Evolutionary conservation across 2,113 vertebrate genomes (phyloP).

Genomic region (Pygoscelis adeliae): DNA sequence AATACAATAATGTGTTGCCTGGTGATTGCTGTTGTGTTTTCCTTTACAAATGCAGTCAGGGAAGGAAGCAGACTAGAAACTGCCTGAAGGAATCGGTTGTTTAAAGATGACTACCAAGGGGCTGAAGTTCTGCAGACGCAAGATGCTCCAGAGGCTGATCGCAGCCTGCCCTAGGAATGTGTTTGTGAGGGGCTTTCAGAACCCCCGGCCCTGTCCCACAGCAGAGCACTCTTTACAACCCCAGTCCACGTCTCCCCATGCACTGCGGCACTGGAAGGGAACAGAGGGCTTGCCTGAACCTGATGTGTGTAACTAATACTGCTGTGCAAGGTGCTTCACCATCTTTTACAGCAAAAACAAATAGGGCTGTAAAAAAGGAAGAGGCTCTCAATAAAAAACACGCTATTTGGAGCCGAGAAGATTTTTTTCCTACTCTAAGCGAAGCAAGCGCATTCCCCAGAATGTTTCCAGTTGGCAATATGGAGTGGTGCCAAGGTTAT

Average conservation of each 20-base stretch:
- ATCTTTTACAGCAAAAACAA: conserved; percentile 2
- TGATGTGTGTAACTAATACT: fast-evolving
- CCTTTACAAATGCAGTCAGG: neutral
- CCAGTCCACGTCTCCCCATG: fast-evolving
- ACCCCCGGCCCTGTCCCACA: fast-evolving
- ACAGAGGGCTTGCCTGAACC: neutral
- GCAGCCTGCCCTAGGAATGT: neutral
- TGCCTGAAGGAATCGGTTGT: neutral
- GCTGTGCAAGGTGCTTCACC: neutral
- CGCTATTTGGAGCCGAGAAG: neutral
- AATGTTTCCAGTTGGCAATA: neutral
- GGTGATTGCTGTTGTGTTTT: conserved; percentile 47
- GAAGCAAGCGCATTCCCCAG: neutral
- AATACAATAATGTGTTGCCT: conserved; percentile 16
- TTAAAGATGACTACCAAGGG: neutral
- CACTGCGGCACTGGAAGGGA: neutral
- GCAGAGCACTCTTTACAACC: neutral
- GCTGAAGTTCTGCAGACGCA: neutral
- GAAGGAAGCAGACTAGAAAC: neutral
- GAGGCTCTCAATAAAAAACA: neutral
- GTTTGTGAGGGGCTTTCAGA: neutral
- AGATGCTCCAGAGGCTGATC: neutral
- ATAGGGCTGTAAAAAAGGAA: conserved; percentile 9
- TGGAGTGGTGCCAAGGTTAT: neutral
- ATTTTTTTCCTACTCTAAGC: neutral